phyloP scores from a whole-genome alignment of 1,140 invertebrate species.

The Drosophila kurseongensis region DNA sequence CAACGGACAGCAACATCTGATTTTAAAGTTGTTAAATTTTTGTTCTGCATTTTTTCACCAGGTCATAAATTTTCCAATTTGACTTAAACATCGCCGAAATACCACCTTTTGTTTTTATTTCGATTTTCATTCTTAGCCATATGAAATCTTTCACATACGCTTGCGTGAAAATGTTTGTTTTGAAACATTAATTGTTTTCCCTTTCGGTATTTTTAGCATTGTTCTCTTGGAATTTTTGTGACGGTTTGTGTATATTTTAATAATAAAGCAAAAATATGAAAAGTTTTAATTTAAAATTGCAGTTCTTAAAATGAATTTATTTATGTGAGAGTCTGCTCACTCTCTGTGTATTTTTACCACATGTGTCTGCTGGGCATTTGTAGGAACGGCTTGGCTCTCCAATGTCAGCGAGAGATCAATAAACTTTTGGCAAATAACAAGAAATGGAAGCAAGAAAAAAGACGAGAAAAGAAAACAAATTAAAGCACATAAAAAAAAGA shows the following conservation, averaged over 20 bases:
- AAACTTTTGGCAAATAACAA: conserved; percentile 82
- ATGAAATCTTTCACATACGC: conserved; percentile 61
- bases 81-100: conserved; percentile 25
- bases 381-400: conserved; percentile 27
- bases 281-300: conserved; percentile 11
- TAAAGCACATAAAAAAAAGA: conserved; percentile 71
- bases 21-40: conserved; percentile 22
- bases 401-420: conserved; percentile 73
- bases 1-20: conserved; percentile 47
- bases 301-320: conserved; percentile 8
- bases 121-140: conserved; percentile 40
- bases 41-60: conserved; percentile 41
- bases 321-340: conserved; percentile 1
- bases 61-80: conserved; percentile 60
- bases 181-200: conserved; percentile 12
- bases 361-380: conserved; percentile 29
- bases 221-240: conserved; percentile 78
- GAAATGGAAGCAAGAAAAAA: conserved; percentile 66
- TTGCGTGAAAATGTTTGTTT: conserved; percentile 55
- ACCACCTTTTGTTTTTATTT: conserved; percentile 18
- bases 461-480: conserved; percentile 72
- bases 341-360: conserved; percentile 8
- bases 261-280: conserved; percentile 5
- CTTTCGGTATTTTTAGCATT: conserved; percentile 59
- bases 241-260: conserved; percentile 53